Base-by-base conservation (phyloP, 1,140 invertebrate species). In the Spodoptera litura region DNA sequence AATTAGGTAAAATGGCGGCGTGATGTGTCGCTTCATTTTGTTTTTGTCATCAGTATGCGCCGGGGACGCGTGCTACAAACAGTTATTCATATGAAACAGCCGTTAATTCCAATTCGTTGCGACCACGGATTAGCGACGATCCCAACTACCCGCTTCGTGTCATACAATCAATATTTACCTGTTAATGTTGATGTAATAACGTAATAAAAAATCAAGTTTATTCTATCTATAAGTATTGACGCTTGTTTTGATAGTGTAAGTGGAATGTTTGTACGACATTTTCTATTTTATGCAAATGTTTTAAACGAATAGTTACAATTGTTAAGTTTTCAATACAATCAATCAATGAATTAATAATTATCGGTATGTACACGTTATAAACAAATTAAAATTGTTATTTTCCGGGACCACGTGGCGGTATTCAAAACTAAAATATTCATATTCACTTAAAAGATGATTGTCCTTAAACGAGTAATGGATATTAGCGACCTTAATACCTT, bases 71-170 rank as follows among this genome's bases (percentile, higher is more conserved):
- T 61, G 76, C 70, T 59, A 12, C 35, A 38, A 51, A 89, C 90
- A 88, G 90, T 91, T 91, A 91, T 89, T 91, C 86, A 83, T 68
- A 83, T 73, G 85, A 93, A 86, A 79, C 88, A 88, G 87, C 87
- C 85, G 85, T 86, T 77, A 59, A 75, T 61, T 66, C 38, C 70
- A 44, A 58, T 72, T 75, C 58, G 49, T 64, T 80, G 35, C 44
- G 35, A 64, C 11, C 4, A 73, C 73, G 75, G 83, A 82, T 81
- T 81, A 83, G 55, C 51, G 73, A 64, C 51, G 20, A 52, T 68
- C 38, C 49, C 52, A 38, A 49, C 2, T 38, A 49, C 44, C 20
- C 35, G 10, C 15, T 20, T 78, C 5, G 15, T 49, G n/a, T 15
- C 10, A 68, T 53, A 68, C 9, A 38, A 31, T 49, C 44, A n/a